Conservation (phyloP, 1,140 invertebrate species). For the Harlomillsia oculata region DNA sequence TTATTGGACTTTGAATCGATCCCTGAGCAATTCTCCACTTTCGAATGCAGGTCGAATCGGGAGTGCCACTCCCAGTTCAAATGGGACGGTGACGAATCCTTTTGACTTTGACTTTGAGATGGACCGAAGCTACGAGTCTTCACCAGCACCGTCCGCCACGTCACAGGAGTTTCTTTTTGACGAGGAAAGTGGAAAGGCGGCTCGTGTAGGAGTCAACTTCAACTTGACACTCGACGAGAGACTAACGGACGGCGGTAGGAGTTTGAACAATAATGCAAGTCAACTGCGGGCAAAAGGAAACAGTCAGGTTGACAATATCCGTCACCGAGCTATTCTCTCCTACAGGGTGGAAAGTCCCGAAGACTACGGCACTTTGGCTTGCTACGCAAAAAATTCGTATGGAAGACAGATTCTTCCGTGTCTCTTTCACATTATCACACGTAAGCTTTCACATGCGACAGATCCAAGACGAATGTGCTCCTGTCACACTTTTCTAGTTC, state of each 20-base stretch:
- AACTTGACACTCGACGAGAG: not conserved
- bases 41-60: conserved; percentile 3
- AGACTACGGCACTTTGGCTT: conserved; percentile 70
- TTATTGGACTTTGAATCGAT: conserved; percentile 34
- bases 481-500: too few relatives aligned
- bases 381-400: conserved; percentile 73
- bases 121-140: not conserved
- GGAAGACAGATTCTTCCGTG: conserved; percentile 70
- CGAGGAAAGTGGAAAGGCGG: too few relatives aligned
- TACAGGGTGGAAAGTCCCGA: conserved; percentile 41
- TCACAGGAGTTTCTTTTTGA: too few relatives aligned
- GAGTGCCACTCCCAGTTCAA: conserved; percentile 1
- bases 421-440: conserved; percentile 66
- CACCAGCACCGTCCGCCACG: too few relatives aligned
- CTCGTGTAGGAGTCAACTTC: conserved; percentile 1
- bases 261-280: too few relatives aligned
- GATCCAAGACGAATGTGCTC: too few relatives aligned
- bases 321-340: conserved; percentile 17
- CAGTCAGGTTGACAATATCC: conserved; percentile 17
- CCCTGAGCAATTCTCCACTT: conserved; percentile 10
- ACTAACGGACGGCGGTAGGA: not conserved
- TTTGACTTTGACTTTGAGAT: conserved; percentile 1
- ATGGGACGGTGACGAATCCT: conserved; percentile 1
- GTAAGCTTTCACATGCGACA: too few relatives aligned
- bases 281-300: conserved; percentile 1